Evolutionary conservation across 2,888 invertebrate genomes (phyloP).

Genomic region (Oxytorus armatus): DNA sequence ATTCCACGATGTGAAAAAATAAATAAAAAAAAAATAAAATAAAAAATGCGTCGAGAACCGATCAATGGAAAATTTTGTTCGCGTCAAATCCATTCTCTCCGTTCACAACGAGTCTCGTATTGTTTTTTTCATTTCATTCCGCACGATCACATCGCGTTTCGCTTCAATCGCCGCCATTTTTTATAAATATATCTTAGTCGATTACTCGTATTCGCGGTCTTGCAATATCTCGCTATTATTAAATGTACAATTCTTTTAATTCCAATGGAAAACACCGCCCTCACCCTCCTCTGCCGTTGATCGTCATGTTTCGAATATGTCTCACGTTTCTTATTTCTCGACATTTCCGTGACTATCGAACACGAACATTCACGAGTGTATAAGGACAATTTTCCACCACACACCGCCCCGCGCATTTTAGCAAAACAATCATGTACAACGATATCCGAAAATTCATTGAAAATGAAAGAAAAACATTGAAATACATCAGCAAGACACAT

Average conservation of each 20-base stretch:
- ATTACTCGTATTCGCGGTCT: background rate
- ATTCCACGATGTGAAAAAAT: slow-evolving; percentile 3
- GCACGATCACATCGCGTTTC: too few relatives aligned
- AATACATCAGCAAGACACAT: too few relatives aligned
- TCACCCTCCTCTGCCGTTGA: background rate
- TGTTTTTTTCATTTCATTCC: background rate
- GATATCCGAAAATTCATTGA: too few relatives aligned
- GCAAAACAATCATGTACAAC: too few relatives aligned
- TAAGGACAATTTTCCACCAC: too few relatives aligned
- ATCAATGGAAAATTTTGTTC: slow-evolving; percentile 34
- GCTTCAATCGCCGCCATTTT: background rate
- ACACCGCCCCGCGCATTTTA: too few relatives aligned
- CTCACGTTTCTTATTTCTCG: too few relatives aligned
- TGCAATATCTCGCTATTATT: slow-evolving; percentile 16
- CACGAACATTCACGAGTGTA: too few relatives aligned
- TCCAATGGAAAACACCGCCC: background rate
- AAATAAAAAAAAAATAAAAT: slow-evolving; percentile 16
- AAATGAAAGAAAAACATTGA: too few relatives aligned
- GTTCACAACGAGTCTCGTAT: slow-evolving; percentile 10
- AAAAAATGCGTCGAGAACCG: slow-evolving; percentile 20
- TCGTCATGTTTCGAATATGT: slow-evolving; percentile 6
- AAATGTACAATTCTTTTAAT: slow-evolving; percentile 42
- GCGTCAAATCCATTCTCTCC: too few relatives aligned
- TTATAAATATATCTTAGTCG: background rate
- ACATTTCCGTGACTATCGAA: too few relatives aligned